Evolutionary conservation across 1,140 invertebrate genomes (phyloP).

Genomic region (Hyphantria cunea): DNA sequence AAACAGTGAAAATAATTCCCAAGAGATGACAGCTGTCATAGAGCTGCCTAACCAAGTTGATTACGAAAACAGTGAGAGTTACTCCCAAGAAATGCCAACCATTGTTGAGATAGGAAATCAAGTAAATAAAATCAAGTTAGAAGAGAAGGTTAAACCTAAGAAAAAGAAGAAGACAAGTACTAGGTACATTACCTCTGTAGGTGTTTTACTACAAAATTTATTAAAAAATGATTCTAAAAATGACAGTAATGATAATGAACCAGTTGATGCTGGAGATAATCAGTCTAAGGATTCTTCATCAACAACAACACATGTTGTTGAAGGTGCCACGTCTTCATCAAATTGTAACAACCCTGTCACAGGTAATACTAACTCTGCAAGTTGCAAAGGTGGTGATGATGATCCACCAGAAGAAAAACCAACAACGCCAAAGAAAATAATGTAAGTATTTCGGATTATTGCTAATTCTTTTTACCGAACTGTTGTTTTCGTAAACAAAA

Average conservation of each 20-base stretch:
- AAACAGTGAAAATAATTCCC: slow-evolving; percentile 74
- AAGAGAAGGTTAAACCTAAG: slow-evolving; percentile 52
- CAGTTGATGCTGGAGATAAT: slow-evolving; percentile 31
- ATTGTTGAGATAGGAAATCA: slow-evolving; percentile 70
- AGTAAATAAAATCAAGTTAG: slow-evolving; percentile 56
- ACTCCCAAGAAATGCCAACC: slow-evolving; percentile 73
- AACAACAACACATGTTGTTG: slow-evolving; percentile 35
- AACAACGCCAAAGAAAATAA: slow-evolving; percentile 79
- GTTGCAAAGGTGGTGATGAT: slow-evolving; percentile 62
- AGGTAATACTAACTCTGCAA: slow-evolving; percentile 37
- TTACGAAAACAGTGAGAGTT: slow-evolving; percentile 69
- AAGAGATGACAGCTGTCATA: slow-evolving; percentile 72
- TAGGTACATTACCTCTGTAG: slow-evolving; percentile 55
- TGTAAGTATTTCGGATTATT: slow-evolving; percentile 53
- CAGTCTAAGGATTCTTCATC: slow-evolving; percentile 7
- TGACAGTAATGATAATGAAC: slow-evolving; percentile 18
- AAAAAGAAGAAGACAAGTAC: slow-evolving; percentile 55
- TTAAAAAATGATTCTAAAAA: slow-evolving; percentile 48
- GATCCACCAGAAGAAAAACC: slow-evolving; percentile 80
- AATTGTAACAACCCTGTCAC: slow-evolving; percentile 22
- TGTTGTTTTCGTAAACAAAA: background rate
- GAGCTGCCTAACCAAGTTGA: slow-evolving; percentile 63
- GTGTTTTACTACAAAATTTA: slow-evolving; percentile 61
- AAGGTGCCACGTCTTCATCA: slow-evolving; percentile 35
- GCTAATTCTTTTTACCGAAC: no score